Evolutionary conservation across 2,888 invertebrate species (phyloP), one percentile per base, ranked within the genome.

Genomic region (Erebia epiphron): DNA sequence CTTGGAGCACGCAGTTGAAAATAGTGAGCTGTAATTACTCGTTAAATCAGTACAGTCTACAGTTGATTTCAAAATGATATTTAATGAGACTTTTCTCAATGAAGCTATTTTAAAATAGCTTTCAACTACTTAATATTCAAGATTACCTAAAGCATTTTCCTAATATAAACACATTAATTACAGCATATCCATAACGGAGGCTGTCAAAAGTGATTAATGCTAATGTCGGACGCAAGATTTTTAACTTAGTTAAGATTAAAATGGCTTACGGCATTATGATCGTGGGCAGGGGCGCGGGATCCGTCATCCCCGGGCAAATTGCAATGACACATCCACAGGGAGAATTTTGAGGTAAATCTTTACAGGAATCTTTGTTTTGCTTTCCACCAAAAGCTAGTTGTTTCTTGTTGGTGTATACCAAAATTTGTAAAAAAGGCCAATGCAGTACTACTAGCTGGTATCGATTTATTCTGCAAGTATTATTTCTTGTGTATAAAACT

Each of bases 191-290:
- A 90, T 91, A 90, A 92, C 90, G 82, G 82, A 76, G 82, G 81
- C 87, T 90, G 92, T 91, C 92, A 92, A 86, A 87, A 89, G 85
- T 92, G 93, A 93, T 92, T 91, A 92, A 92, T 92, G 92, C 83
- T 88, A 89, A 90, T 87, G 90, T 89, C 84, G 88, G 89, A 85
- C 87, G 91, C 90, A 91, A 92, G 92, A 92, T 92, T 92, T 92
- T 93, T 93, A 92, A 92, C 91, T 90, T 89, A 92, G 91, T 93
- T 92, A 91, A 92, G 92, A 92, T 92, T 92, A 93, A 92, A 92
- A 91, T 92, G 91, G 93, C 93, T 93, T 87, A 90, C 86, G 89
- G 90, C 90, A 90, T 89, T 89, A 88, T 88, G 87, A 88, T 89
- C 86, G 85, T 82, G 82, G 75, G 87, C 91, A 84, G 83, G 80